Percentiles rank a stretch among this genome's conserved stretches.
Evolutionary conservation across 2,888 invertebrate species (phyloP).

Genomic region (Subacronicta megacephala): DNA sequence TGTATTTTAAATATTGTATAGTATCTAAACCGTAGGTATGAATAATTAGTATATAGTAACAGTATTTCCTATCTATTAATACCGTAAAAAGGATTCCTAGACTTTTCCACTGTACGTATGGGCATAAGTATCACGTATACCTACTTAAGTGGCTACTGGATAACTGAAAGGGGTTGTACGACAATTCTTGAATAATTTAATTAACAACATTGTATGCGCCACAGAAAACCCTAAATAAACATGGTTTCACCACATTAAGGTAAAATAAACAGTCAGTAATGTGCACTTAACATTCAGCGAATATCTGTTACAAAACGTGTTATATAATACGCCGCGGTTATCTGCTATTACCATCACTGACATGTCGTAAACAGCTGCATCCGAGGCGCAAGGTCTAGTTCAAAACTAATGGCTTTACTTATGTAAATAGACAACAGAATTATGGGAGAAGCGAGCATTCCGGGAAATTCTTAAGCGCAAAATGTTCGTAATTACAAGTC

Average conservation of each 20-base stretch:
- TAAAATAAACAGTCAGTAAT: conserved; percentile 52
- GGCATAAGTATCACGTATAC: no score
- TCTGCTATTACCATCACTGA: conserved; percentile 65
- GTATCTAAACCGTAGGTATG: conserved; percentile 21
- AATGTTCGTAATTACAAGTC: conserved; percentile 70
- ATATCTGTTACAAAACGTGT: conserved; percentile 66
- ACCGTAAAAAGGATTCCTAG: neutral
- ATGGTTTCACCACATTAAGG: conserved; percentile 42
- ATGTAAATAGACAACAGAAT: conserved; percentile 66
- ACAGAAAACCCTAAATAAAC: conserved; percentile 35
- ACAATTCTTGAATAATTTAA: conserved; percentile 36
- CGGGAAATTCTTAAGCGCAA: conserved; percentile 63
- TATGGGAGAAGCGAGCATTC: conserved; percentile 58
- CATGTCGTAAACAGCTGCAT: conserved; percentile 62
- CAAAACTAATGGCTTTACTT: conserved; percentile 62
- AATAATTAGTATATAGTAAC: conserved; percentile 11
- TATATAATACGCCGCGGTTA: conserved; percentile 65
- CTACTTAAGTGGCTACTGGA: neutral
- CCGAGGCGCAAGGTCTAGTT: conserved; percentile 59
- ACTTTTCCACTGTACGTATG: no score
- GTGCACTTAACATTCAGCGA: conserved; percentile 54
- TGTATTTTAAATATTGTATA: conserved; percentile 27
- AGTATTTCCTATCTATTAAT: conserved; percentile 10
- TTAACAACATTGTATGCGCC: conserved; percentile 31
- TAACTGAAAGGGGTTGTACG: conserved; percentile 20